Percentiles rank a stretch among this genome's conserved stretches.
Conservation (phyloP, 2,113 vertebrate species). For the Clarias magur region DNA sequence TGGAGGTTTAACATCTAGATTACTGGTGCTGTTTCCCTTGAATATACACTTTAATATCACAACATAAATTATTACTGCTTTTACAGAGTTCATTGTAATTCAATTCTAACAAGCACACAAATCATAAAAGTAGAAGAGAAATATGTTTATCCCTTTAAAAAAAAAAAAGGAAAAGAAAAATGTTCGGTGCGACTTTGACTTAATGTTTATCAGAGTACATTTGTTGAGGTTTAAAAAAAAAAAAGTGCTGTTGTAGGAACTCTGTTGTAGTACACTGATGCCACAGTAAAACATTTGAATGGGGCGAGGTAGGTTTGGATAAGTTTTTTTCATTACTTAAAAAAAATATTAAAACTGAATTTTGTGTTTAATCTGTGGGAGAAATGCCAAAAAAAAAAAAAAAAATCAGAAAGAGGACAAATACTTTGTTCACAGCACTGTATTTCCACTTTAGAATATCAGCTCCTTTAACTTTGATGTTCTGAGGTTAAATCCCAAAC, state of each 20-base stretch:
- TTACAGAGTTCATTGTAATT: background rate
- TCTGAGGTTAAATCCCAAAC: too few species aligned
- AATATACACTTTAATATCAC: background rate
- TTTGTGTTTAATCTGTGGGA: too few species aligned
- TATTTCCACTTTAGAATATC: too few species aligned
- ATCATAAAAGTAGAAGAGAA: background rate
- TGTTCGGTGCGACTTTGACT: background rate
- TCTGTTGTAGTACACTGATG: too few species aligned
- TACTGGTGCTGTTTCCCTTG: background rate
- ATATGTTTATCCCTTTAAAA: background rate
- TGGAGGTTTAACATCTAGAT: background rate
- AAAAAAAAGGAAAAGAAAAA: background rate
- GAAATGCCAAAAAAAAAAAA: too few species aligned
- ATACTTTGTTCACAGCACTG: too few species aligned
- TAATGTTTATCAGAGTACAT: background rate
- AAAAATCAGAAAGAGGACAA: too few species aligned
- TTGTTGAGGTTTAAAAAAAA: background rate
- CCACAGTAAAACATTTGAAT: too few species aligned
- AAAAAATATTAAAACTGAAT: too few species aligned
- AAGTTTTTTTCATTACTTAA: too few species aligned
- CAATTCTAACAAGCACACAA: background rate
- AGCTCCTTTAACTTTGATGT: too few species aligned
- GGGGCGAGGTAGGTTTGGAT: too few species aligned
- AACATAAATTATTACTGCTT: background rate
- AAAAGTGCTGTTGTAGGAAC: background rate